A percentile compares a stretch with the other conserved stretches of the same genome.
Conservation (phyloP, 2,113 vertebrate species). For the Axis porcinus region DNA sequence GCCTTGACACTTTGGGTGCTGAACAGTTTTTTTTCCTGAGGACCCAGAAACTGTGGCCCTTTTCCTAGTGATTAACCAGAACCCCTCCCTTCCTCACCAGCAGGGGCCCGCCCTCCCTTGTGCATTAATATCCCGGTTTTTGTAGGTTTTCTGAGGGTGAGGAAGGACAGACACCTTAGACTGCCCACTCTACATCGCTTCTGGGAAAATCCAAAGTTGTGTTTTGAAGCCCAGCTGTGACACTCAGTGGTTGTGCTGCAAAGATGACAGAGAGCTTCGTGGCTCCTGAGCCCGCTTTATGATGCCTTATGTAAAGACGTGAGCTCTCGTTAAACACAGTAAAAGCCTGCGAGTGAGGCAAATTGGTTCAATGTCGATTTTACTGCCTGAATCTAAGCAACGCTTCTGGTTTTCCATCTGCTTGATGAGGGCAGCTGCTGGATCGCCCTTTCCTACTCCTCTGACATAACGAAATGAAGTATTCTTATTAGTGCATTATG, state of each 20-base stretch:
- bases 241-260: neutral
- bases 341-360: constrained; percentile 63
- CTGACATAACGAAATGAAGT: neutral
- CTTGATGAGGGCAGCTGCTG: constrained; percentile 60
- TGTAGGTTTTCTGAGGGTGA: constrained; percentile 65
- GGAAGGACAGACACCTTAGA: constrained; percentile 31
- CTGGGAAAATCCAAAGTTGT: constrained; percentile 57
- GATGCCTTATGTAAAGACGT: constrained; percentile 49
- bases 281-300: constrained; percentile 66
- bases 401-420: constrained; percentile 72
- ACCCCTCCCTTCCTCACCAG: neutral
- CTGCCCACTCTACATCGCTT: constrained; percentile 49
- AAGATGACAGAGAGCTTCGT: constrained; percentile 68
- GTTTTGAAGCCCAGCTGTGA: constrained; percentile 62
- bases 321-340: constrained; percentile 71
- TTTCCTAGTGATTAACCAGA: constrained; percentile 57
- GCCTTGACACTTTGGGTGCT: neutral
- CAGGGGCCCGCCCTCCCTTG: neutral
- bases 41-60: constrained; percentile 53
- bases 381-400: constrained; percentile 68
- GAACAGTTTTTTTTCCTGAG: constrained; percentile 17
- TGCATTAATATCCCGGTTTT: constrained; percentile 45
- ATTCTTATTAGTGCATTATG: neutral
- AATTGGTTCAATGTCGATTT: constrained; percentile 72
- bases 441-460: constrained; percentile 38